Evolutionary conservation across 2,113 vertebrate genomes (phyloP), one percentile per base, ranked within the genome.

Genomic region (Alouatta palliata): DNA sequence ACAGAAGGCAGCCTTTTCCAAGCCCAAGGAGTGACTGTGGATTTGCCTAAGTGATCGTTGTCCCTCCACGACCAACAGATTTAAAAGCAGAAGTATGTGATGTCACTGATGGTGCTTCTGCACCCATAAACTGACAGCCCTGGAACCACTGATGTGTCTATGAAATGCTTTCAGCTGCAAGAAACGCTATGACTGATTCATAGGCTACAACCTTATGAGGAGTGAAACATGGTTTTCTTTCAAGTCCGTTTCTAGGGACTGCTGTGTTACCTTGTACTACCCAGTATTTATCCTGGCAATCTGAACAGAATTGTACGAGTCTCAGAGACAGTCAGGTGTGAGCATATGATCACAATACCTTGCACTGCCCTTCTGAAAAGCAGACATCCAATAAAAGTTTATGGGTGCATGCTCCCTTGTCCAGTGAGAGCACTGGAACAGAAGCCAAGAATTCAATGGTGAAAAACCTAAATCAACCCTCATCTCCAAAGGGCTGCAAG

Each of bases 81-180:
- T 17, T 47, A 56, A 64, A 37, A 86, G 8, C 66, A 23, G 1
- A 3, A 54, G 25, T 9, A 49, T 0, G 5, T 1, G 7, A 11
- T 6, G 10, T 16, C 32, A 47, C 37, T 8, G 8, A 70, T 0
- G 2, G 16, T 4, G 73, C 12, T n/a, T 76, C 20, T 6, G 4
- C 10, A n/a, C 40, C 20, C 21, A 10, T 58, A 8, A 80, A 14
- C 8, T 5, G 10, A 54, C 49, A 76, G 68, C 73, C 86, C 52
- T 61, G 77, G 45, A 37, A 49, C 35, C 71, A 32, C 64, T 27
- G 23, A 25, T 2, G 16, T 8, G 8, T 14, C 1, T 2, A 1
- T 4, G 37, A 47, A 70, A 49, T 11, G 16, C 56, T 37, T 17
- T 1, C 30, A 37, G 45, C 54, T 30, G 2, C 45, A 73, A 79